phyloP scores from a whole-genome alignment of 1,140 invertebrate genomes.

The Zaprionus taronus region DNA sequence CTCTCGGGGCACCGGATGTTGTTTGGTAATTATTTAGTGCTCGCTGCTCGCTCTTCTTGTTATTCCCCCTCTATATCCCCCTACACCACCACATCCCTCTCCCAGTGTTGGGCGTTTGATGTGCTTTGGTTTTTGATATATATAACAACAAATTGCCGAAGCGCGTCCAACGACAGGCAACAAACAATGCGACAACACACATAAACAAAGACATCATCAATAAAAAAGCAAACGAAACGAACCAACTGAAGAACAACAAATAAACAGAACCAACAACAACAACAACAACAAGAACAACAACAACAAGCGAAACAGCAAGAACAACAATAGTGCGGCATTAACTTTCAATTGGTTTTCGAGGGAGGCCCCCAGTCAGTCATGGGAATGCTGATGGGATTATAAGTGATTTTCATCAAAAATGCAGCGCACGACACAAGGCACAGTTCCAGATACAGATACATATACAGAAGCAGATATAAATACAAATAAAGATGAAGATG shows the following conservation, averaged over 20 bases:
- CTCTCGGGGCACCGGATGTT: conserved; percentile 73
- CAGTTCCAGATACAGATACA: conserved; percentile 28
- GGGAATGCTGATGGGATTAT: conserved; percentile 81
- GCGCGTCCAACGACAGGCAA: conserved; percentile 74
- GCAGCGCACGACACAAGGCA: conserved; percentile 74
- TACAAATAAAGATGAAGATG: conserved; percentile 43
- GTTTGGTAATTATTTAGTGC: conserved; percentile 80
- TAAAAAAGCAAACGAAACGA: conserved; percentile 69
- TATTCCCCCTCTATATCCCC: neutral
- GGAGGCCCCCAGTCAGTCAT: conserved; percentile 51
- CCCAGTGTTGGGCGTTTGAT: conserved; percentile 59
- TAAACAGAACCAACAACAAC: conserved; percentile 41
- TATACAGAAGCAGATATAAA: conserved; percentile 17
- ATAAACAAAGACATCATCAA: conserved; percentile 82
- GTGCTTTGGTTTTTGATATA: conserved; percentile 70
- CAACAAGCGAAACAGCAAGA: conserved; percentile 3
- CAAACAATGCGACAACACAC: conserved; percentile 79
- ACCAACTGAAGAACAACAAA: conserved; percentile 38
- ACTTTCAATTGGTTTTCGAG: conserved; percentile 69
- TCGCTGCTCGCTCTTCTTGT: conserved; percentile 40
- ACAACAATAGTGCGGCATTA: conserved; percentile 57
- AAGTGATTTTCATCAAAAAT: conserved; percentile 82
- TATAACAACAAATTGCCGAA: conserved; percentile 78
- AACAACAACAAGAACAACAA: conserved; percentile 30
- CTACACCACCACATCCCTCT: neutral